These are phyloP conservation scores for Agapostemon virescens DNA, from an alignment of 2,888 invertebrate genomes.

Conservation along the genomic window DNA sequence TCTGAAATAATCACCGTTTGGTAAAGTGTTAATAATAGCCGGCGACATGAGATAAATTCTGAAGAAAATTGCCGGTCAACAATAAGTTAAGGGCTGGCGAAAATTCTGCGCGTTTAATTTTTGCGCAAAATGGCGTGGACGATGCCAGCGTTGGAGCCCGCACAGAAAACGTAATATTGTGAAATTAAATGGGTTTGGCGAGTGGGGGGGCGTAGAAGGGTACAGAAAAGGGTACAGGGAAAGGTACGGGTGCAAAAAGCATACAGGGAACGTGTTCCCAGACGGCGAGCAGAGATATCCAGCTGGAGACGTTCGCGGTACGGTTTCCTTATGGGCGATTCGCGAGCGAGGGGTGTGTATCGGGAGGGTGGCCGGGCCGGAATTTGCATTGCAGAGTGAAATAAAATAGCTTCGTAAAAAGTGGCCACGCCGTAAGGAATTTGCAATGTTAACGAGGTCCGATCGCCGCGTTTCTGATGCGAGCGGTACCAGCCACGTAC, in stretches of 20 bases:
- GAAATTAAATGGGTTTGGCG: conserved; percentile 23
- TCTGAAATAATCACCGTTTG: too few relatives aligned
- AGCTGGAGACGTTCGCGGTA: conserved; percentile 14
- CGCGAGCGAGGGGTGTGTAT: conserved; percentile 19
- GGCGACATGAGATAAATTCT: too few relatives aligned
- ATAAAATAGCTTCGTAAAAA: conserved; percentile 68
- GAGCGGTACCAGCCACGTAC: conserved; percentile 44
- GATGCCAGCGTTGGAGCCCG: background rate
- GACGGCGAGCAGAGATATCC: conserved; percentile 17
- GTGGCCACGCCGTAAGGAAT: conserved; percentile 54
- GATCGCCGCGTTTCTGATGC: conserved; percentile 61
- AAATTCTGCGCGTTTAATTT: conserved; percentile 31
- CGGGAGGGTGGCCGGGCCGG: conserved; percentile 18
- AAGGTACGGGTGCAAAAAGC: background rate
- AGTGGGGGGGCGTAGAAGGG: background rate
- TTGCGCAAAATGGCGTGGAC: background rate
- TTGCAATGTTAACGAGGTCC: conserved; percentile 73
- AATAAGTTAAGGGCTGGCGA: conserved; percentile 15
- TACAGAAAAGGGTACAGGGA: too few relatives aligned
- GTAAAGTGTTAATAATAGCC: too few relatives aligned
- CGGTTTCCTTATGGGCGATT: conserved; percentile 34
- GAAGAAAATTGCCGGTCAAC: too few relatives aligned
- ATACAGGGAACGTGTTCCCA: background rate
- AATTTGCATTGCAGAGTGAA: conserved; percentile 73
- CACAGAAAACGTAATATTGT: conserved; percentile 29